Evolutionary conservation across 2,797 vertebrate species (phyloP).

Genomic region (Discoglossus pictus): DNA sequence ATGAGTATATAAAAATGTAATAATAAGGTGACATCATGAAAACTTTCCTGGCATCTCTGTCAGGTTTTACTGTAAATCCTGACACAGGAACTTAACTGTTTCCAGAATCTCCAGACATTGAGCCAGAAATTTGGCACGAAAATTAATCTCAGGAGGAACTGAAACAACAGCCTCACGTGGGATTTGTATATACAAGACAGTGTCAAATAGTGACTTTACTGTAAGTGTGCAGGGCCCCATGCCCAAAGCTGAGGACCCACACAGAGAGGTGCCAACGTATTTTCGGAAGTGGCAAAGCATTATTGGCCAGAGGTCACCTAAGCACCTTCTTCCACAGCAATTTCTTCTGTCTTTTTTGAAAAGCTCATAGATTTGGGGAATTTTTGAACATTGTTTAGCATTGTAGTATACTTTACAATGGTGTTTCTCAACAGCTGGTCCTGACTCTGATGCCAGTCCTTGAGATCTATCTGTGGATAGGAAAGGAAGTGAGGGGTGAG

Average conservation of each 20-base stretch:
- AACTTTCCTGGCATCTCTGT: neutral
- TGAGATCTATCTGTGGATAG: too few species aligned
- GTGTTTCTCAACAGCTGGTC: too few species aligned
- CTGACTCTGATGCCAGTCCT: too few species aligned
- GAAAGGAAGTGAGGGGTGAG: too few species aligned
- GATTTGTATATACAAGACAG: too few species aligned
- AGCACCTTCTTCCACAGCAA: too few species aligned
- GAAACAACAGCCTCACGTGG: too few species aligned
- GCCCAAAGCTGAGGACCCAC: neutral
- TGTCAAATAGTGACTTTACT: neutral
- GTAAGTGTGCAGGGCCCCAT: neutral
- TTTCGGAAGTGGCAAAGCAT: neutral
- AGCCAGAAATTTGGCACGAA: slow-evolving; percentile 17
- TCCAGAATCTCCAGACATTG: slow-evolving; percentile 7
- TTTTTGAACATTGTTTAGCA: too few species aligned
- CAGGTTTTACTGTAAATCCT: slow-evolving; percentile 29
- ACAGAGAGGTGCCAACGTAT: neutral
- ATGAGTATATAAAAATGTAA: too few species aligned
- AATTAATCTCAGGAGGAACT: neutral
- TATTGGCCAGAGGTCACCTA: neutral
- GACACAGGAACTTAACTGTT: neutral
- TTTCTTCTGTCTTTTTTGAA: too few species aligned
- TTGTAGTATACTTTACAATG: too few species aligned
- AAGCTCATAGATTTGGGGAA: too few species aligned
- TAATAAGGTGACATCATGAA: neutral